Evolutionary conservation across 2,888 invertebrate species (phyloP).

Genomic region (Eristalis arbustorum): DNA sequence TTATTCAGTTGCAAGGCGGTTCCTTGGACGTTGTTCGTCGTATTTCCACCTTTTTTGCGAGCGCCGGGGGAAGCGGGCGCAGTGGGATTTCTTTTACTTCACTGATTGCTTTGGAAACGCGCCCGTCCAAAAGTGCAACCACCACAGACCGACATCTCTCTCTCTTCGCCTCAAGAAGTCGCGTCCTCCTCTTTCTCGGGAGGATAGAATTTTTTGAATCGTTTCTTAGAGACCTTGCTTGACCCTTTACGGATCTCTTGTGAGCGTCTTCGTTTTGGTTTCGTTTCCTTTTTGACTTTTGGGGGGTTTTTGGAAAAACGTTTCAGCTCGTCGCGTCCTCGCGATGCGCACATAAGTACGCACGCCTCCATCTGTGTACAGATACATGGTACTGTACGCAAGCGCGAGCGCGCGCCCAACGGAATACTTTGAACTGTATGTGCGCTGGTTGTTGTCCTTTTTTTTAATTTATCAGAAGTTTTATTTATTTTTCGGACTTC

Average conservation of each 20-base stretch:
- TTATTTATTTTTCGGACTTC: conserved; percentile 16
- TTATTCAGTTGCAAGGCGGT: conserved; percentile 58
- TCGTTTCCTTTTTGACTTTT: conserved; percentile 9
- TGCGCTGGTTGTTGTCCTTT: not conserved
- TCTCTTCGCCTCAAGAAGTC: too few relatives aligned
- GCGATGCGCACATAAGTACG: not conserved
- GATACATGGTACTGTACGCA: not conserved
- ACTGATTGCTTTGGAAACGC: conserved; percentile 45
- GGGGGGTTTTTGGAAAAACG: not conserved
- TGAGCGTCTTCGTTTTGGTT: not conserved
- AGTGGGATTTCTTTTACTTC: not conserved
- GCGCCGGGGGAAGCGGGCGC: too few relatives aligned
- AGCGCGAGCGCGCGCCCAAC: conserved; percentile 4
- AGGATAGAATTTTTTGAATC: conserved; percentile 51
- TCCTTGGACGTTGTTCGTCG: not conserved
- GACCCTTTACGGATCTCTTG: conserved; percentile 5
- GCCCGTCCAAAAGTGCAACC: conserved; percentile 45
- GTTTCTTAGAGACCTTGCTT: conserved; percentile 47
- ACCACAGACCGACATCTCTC: not conserved
- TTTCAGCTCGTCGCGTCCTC: too few relatives aligned
- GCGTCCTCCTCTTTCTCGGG: not conserved
- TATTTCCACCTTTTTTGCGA: not conserved
- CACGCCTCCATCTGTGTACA: not conserved
- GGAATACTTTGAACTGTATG: conserved; percentile 39
- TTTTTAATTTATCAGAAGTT: conserved; percentile 60